These are phyloP conservation scores for Octonoba sinensis DNA, from an alignment of 2,888 invertebrate species.

Conservation along the genomic window DNA sequence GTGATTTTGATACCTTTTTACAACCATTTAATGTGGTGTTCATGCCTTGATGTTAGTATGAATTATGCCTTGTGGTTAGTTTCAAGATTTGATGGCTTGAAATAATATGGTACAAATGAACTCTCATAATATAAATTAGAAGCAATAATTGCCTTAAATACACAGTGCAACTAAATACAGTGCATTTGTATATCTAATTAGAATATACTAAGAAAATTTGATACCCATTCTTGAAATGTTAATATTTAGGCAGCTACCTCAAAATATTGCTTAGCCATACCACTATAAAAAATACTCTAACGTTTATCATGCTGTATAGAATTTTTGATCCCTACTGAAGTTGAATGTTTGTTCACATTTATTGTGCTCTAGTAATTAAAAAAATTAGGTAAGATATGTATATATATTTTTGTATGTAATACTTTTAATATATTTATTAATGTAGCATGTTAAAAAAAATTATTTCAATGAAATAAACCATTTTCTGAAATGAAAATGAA, in stretches of 20 bases:
- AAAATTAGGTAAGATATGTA: not conserved
- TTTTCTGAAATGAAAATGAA: too few relatives aligned
- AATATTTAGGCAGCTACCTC: slow-evolving; percentile 52
- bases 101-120: slow-evolving; percentile 41
- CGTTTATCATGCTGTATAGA: slow-evolving; percentile 1
- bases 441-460: not conserved
- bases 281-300: not conserved
- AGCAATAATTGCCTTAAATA: slow-evolving; percentile 46
- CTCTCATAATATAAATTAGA: slow-evolving; percentile 20
- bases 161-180: slow-evolving; percentile 3
- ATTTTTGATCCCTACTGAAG: not conserved
- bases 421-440: slow-evolving; percentile 6
- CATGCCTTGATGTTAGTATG: too few relatives aligned
- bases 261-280: slow-evolving; percentile 22
- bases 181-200: slow-evolving; percentile 25
- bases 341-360: slow-evolving; percentile 7
- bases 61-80: not conserved
- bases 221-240: slow-evolving; percentile 15
- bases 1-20: too few relatives aligned
- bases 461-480: too few relatives aligned
- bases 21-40: too few relatives aligned
- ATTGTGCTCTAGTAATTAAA: not conserved
- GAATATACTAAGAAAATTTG: slow-evolving; percentile 24
- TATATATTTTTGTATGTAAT: slow-evolving; percentile 7
- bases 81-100: not conserved